Evolutionary conservation across 1,140 invertebrate genomes (phyloP).

Genomic region (Drosophila lini): DNA sequence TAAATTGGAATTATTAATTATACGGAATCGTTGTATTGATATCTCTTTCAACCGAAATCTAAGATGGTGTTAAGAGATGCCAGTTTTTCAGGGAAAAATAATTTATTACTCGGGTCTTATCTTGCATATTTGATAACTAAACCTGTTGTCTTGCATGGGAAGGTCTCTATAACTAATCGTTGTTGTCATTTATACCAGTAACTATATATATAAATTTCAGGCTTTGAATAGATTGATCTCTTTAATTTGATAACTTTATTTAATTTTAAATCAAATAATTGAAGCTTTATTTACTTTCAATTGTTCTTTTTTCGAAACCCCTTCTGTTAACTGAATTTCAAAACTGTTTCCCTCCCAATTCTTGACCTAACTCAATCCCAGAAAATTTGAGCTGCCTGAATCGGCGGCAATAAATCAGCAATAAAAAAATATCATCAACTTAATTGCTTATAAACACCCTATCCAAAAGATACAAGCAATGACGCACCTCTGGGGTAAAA

Average conservation of each 20-base stretch:
- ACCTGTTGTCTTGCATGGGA: neutral
- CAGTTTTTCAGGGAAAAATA: neutral
- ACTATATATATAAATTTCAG: neutral
- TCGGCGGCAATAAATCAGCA: constrained; percentile 31
- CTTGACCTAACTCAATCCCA: constrained; percentile 35
- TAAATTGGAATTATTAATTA: constrained; percentile 1
- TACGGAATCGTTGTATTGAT: neutral
- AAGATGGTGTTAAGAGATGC: neutral
- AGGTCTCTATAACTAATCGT: neutral
- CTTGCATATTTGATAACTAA: neutral
- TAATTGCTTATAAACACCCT: constrained; percentile 24
- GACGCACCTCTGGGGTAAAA: constrained; percentile 49
- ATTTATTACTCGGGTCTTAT: constrained; percentile 1
- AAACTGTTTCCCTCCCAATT: neutral
- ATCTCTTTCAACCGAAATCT: constrained; percentile 2
- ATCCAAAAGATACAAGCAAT: constrained; percentile 24
- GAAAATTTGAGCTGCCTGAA: constrained; percentile 12
- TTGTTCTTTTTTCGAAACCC: no score
- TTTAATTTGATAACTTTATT: neutral
- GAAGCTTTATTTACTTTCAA: no score
- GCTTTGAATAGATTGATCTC: neutral
- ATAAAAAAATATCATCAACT: constrained; percentile 33
- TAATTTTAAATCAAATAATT: neutral
- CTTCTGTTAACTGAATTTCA: neutral
- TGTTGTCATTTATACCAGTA: neutral